Percentiles rank a stretch among this genome's conserved stretches.
phyloP scores from a whole-genome alignment of 2,888 invertebrate species.

The Hydrotaea diabolus region DNA sequence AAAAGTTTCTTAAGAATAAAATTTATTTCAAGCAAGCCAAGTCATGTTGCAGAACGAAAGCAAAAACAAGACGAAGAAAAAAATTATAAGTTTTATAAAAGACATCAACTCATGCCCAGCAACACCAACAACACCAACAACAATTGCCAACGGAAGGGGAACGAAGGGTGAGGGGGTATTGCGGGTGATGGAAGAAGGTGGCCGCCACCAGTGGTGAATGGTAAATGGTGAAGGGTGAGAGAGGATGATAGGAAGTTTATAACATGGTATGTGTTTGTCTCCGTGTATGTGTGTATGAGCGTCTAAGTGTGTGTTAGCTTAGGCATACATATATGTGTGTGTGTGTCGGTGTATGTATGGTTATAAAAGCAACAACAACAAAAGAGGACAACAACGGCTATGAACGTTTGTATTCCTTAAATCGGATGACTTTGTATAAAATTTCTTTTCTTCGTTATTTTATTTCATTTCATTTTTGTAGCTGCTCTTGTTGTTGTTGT shows the following conservation, averaged over 20 bases:
- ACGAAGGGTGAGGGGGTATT: conserved; percentile 50
- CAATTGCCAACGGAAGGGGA: not conserved
- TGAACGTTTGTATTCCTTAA: conserved; percentile 77
- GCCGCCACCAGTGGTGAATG: conserved; percentile 8
- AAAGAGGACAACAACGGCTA: not conserved
- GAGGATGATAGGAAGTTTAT: conserved; percentile 65
- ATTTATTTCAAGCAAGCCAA: conserved; percentile 78
- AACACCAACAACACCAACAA: conserved; percentile 46
- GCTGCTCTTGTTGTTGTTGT: conserved; percentile 37
- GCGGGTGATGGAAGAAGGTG: conserved; percentile 3
- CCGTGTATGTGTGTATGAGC: conserved; percentile 13
- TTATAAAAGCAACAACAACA: not conserved
- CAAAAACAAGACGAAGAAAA: conserved; percentile 66
- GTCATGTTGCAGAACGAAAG: conserved; percentile 75
- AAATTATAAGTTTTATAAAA: conserved; percentile 79
- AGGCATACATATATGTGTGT: not conserved
- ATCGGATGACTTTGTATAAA: conserved; percentile 80
- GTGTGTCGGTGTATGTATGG: no score
- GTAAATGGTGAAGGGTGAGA: conserved; percentile 45
- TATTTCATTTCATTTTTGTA: conserved; percentile 69
- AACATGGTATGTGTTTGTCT: conserved; percentile 45
- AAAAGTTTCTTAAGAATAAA: conserved; percentile 78
- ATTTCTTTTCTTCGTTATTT: conserved; percentile 62
- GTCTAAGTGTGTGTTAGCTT: conserved; percentile 25
- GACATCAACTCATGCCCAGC: conserved; percentile 60